Percentiles rank a stretch among this genome's conserved stretches.
These are phyloP conservation scores for Terrapene triunguis DNA, from an alignment of 2,113 vertebrate genomes.

Conservation along the genomic window DNA sequence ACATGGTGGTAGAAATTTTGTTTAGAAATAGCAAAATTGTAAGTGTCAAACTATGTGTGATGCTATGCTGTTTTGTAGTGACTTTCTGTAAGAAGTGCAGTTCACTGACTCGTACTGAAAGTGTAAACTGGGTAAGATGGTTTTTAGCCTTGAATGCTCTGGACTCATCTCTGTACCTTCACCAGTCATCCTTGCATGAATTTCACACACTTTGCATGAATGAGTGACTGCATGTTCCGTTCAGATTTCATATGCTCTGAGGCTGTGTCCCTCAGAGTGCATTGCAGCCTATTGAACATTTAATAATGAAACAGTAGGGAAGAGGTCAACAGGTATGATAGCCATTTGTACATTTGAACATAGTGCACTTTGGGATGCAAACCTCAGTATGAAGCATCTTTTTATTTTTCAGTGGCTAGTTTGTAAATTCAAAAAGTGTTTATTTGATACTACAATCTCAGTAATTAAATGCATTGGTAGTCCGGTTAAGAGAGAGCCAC, in stretches of 20 bases:
- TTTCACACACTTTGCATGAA: not conserved
- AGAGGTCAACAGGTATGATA: not conserved
- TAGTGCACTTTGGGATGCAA: not conserved
- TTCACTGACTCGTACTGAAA: not conserved
- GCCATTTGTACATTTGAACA: not conserved
- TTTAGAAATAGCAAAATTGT: not conserved
- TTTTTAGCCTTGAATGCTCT: not conserved
- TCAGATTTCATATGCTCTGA: rapidly evolving
- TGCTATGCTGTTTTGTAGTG: not conserved
- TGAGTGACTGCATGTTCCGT: not conserved
- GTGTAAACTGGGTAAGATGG: not conserved
- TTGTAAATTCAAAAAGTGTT: not conserved
- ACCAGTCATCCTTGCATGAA: not conserved
- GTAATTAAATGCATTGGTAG: not conserved
- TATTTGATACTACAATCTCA: not conserved
- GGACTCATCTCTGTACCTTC: not conserved
- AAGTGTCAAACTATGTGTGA: not conserved
- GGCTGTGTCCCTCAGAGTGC: not conserved
- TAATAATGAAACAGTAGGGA: not conserved
- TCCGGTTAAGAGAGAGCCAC: rapidly evolving
- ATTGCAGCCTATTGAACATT: not conserved
- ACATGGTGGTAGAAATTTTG: not conserved
- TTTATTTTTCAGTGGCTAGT: not conserved
- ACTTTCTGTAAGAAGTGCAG: too few species aligned
- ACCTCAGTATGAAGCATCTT: conserved; percentile 4